Evolutionary conservation across 1,140 invertebrate species (phyloP).

Genomic region (Micrasema minimum): DNA sequence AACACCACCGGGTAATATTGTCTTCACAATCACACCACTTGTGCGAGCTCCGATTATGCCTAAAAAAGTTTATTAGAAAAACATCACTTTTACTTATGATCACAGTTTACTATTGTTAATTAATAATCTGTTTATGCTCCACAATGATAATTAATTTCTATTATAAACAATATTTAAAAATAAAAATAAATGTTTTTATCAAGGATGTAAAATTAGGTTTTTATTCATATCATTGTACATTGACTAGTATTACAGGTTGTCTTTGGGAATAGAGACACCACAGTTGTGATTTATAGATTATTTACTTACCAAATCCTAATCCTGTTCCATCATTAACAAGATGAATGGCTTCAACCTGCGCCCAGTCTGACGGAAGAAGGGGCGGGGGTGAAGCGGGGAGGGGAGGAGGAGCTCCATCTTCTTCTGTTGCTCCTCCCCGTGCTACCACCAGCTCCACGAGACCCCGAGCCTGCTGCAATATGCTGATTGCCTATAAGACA

Average conservation of each 20-base stretch:
- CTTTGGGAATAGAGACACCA: no score
- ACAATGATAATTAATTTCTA: no score
- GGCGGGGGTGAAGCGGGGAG: constrained; percentile 47
- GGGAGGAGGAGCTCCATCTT: constrained; percentile 46
- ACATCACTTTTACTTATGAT: no score
- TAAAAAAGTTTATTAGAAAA: no score
- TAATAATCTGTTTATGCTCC: no score
- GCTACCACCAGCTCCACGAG: constrained; percentile 81
- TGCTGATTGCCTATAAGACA: constrained; percentile 74
- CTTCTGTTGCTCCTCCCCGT: constrained; percentile 53
- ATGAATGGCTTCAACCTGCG: constrained; percentile 95
- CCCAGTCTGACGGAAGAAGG: constrained; percentile 80
- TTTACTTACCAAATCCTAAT: constrained; percentile 89
- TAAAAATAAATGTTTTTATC: no score
- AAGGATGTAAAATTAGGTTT: no score
- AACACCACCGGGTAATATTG: constrained; percentile 93
- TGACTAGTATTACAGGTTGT: no score
- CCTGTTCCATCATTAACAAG: constrained; percentile 95
- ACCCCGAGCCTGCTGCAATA: constrained; percentile 82
- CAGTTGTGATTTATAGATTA: no score
- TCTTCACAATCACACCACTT: constrained; percentile 97
- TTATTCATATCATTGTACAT: no score
- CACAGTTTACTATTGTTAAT: no score
- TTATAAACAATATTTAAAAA: no score
- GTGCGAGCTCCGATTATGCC: constrained; percentile 94